phyloP scores from a whole-genome alignment of 2,113 vertebrate genomes.

The Mungos mungo region DNA sequence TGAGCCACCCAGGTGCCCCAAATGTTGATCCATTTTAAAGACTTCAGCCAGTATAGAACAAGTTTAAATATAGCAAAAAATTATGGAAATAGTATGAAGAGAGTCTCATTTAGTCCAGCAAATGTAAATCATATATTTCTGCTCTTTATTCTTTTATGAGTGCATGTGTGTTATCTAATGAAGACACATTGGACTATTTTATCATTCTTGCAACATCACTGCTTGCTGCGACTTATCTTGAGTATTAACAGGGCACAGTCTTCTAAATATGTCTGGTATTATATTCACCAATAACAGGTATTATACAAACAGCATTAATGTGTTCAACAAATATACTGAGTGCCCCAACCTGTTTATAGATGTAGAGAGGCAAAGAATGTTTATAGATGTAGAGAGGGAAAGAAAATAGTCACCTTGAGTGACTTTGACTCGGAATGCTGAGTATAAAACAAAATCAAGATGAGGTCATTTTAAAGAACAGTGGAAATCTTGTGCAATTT shows the following conservation, averaged over 20 bases:
- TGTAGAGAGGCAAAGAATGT: background rate
- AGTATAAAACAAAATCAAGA: background rate
- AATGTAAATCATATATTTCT: background rate
- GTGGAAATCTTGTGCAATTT: background rate
- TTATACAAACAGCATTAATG: background rate
- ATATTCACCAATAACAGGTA: background rate
- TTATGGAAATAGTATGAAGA: background rate
- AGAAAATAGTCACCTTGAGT: background rate
- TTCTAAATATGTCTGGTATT: background rate
- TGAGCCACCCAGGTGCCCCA: too few species aligned
- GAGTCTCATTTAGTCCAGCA: background rate
- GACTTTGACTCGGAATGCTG: background rate
- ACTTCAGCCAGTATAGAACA: background rate
- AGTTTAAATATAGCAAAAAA: background rate
- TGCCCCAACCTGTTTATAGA: background rate
- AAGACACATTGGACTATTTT: background rate
- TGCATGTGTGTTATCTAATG: background rate
- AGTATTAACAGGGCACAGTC: background rate
- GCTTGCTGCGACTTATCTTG: slow-evolving; percentile 6
- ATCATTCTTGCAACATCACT: background rate
- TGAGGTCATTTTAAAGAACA: background rate
- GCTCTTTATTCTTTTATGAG: background rate
- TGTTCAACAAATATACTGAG: background rate
- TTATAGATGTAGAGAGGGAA: background rate
- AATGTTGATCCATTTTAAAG: background rate